Evolutionary conservation across 1,140 invertebrate species (phyloP), one percentile per base, ranked within the genome.

Genomic region (Orchesella cincta): DNA sequence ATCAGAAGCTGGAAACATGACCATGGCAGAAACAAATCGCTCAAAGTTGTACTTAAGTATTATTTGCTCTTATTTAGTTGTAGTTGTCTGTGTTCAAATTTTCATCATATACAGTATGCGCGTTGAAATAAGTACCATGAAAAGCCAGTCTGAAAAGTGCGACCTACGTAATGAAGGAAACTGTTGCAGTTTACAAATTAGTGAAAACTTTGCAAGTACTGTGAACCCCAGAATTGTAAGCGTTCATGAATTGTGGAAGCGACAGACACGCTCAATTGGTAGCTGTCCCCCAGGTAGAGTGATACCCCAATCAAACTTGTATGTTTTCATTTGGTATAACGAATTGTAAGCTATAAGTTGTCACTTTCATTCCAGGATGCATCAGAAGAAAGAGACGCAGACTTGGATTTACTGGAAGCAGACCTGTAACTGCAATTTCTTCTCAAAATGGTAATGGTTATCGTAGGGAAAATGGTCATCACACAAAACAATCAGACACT

Each of bases 1-100:
- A 46, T 46, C 39, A 12, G 39, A 46, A 20, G 20, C 20, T 46
- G 39, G 20, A 46, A 46, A 46, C 20, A 8, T 20, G 8, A 46
- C 8, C 8, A 28, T 62, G 62, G 62, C 29, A 67, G 23, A 29
- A 12, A 12, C 62, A 18, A 23, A 29, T 8, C 62, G 62, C 3
- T 67, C 31, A 67, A 67, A 33, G n/a, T 12, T 67, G 3, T 46
- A 46, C 39, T 26, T 39, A 12, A 20, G 71, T 26, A 14, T 36
- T 73, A 12, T 73, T 18, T 73, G 71, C 36, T 14, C 18, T 28
- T 73, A 73, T 39, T 23, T 73, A 20, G 33, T 36, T 23, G 26
- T 73, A 2, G 46, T 73, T 26, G 36, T 73, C 2, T 73, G 71
- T 51, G 39, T 73, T 73, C 71, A 73, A 29, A 23, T 73, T 36